Evolutionary conservation across 2,797 vertebrate genomes (phyloP), one percentile per base, ranked within the genome.

Genomic region (Spea hammondii): DNA sequence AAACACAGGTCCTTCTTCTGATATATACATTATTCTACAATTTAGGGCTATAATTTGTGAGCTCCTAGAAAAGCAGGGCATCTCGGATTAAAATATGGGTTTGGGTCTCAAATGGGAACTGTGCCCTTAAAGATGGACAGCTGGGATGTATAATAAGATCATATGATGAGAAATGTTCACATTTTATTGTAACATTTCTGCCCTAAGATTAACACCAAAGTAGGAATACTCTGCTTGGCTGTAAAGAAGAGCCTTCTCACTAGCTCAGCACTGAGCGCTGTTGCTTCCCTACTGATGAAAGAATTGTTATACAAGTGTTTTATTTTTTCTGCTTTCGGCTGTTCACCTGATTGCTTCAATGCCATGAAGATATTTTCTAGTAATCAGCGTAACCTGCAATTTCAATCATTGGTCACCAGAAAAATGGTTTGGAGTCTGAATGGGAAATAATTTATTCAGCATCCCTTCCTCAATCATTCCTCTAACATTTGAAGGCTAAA

Each of bases 351-450:
- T 82, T 82, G 67, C 75, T 45, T 14, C 57, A 69, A 62, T 65
- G 70, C 50, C 60, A 49, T 51, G 55, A 59, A 72, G 14, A 49
- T 49, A 70, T 70, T 73, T 70, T 67, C 44, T 69, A 64, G 65
- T 78, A 82, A 82, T 82, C 80, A 82, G 60, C 72, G 75, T 55
- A 82, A 82, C 80, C 75, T 82, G 75, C 54, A 78, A 82, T 82
- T 82, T 70, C 78, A 77, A 82, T 82, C 80, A 82, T 13, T 65
- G 75, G 75, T 64, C 65, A 74, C 70, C 59, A 53, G 65, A 70
- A 78, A 74, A 70, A 69, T 50, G 54, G 46, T 13, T 55, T 77
- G 65, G 64, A 32, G 65, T 65, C 46, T 82, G 59, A 69, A 82
- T 64, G n/a, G 50, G 48, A 82, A 73, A 69, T 69, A 49, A 65